Evolutionary conservation across 2,888 invertebrate species (phyloP), one percentile per base, ranked within the genome.

Genomic region (Xestia ashworthii): DNA sequence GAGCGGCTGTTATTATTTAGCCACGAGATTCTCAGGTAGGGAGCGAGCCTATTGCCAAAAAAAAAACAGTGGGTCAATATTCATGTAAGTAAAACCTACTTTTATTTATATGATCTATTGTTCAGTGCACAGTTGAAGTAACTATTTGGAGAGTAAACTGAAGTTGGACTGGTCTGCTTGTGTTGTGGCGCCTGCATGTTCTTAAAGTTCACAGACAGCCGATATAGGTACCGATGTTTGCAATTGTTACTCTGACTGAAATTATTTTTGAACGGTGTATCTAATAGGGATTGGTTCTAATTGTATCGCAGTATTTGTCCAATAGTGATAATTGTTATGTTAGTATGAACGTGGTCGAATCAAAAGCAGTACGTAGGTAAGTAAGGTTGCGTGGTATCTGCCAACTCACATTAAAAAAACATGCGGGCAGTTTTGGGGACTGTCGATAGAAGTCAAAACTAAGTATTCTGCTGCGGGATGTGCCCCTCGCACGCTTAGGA

Each of bases 201-300:
- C 81, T 74, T 72, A 65, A 81, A 81, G 68, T 85, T 82, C 53
- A 70, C 53, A 71, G 75, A 81, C 71, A 73, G 60, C 64, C 68
- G 60, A 80, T 84, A 80, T 84, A 8, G 65, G 14, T 44, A 55
- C 41, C n/a, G 32, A 69, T 80, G 73, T 69, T 80, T 69, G 46
- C 41, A 71, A 68, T 78, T 67, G 62, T 78, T 60, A 70, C 11
- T 60, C 46, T 41, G 38, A 58, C 62, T 78, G 5, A 64, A 80
- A 72, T 69, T 50, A 67, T 67, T 67, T 66, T 38, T 58, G 25
- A 64, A 44, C 16, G 48, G 1, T 16, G 19, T 19, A 8, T 1
- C n/a, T 65, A 41, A 32, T 64, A 9, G 48, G 22, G 22, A 11
- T 64, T 55, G 19, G 2, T 67, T 67, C 19, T 22, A 50, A 81